These are phyloP conservation scores for Brenthis daphne DNA, from an alignment of 2,888 invertebrate genomes.

Conservation along the genomic window DNA sequence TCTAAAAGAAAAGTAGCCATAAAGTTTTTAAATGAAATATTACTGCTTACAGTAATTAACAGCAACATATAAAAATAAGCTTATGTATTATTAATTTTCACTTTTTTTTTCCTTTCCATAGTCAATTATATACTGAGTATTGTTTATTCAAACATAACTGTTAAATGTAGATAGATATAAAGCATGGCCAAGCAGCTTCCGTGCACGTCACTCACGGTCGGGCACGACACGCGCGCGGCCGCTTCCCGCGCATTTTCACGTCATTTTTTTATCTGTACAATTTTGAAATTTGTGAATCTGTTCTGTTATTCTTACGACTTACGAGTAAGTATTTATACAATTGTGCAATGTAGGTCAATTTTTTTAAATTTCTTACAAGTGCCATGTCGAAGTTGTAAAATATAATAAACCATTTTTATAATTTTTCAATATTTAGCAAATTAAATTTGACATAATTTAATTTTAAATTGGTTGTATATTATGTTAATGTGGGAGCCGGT, in stretches of 20 bases:
- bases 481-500: constrained; percentile 39
- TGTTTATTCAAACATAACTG: constrained; percentile 74
- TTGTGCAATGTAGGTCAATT: constrained; percentile 41
- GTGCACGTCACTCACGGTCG: constrained; percentile 74
- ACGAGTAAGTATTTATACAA: constrained; percentile 59
- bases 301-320: constrained; percentile 44
- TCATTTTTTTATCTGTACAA: constrained; percentile 56
- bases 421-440: constrained; percentile 1
- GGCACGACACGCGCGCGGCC: constrained; percentile 62
- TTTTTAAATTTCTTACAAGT: neutral
- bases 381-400: neutral
- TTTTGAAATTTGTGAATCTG: constrained; percentile 44
- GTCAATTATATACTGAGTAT: constrained; percentile 53
- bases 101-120: constrained; percentile 25
- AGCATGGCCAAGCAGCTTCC: constrained; percentile 66
- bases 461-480: constrained; percentile 16
- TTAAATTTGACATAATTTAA: constrained; percentile 28
- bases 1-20: too few species aligned
- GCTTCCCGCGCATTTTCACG: constrained; percentile 62
- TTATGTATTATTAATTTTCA: constrained; percentile 3
- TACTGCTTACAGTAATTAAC: neutral
- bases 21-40: too few species aligned
- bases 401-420: neutral
- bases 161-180: constrained; percentile 77
- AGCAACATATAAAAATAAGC: neutral